These are phyloP conservation scores for Orientallactaga bullata DNA, from an alignment of 2,113 vertebrate genomes.

Conservation along the genomic window DNA sequence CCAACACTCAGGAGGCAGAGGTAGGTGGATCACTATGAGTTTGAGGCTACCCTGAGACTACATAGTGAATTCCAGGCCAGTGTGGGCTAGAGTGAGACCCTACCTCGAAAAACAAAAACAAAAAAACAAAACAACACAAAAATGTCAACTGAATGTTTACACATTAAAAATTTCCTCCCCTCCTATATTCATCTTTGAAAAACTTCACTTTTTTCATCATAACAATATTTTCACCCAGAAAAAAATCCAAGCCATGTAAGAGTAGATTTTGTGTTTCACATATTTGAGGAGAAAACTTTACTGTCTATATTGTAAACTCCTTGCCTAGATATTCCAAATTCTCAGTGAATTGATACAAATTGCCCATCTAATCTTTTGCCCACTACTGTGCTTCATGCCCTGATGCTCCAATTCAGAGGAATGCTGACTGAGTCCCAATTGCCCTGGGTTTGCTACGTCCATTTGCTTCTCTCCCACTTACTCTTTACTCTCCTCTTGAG, in stretches of 20 bases:
- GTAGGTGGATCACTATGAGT: too few relatives aligned
- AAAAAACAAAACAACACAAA: too few relatives aligned
- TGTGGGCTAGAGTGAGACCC: too few relatives aligned
- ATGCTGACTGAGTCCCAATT: not conserved
- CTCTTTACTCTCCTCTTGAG: not conserved
- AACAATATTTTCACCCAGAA: constrained; percentile 17
- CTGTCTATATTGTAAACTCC: not conserved
- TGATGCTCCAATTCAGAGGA: not conserved
- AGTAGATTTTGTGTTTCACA: not conserved
- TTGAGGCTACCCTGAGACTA: too few relatives aligned
- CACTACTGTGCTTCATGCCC: not conserved
- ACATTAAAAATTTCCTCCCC: not conserved
- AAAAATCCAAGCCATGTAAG: not conserved
- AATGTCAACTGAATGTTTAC: not conserved
- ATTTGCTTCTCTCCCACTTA: constrained; percentile 7
- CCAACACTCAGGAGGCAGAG: too few relatives aligned
- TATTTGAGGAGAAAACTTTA: not conserved
- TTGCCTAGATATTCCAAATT: not conserved
- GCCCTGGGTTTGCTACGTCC: not conserved
- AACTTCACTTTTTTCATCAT: not conserved
- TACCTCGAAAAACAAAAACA: too few relatives aligned
- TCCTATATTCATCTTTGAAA: not conserved
- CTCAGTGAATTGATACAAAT: not conserved
- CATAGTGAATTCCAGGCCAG: too few relatives aligned
- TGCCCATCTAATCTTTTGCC: not conserved